Conservation (phyloP, 2,113 vertebrate species). For the Plotosus lineatus region DNA sequence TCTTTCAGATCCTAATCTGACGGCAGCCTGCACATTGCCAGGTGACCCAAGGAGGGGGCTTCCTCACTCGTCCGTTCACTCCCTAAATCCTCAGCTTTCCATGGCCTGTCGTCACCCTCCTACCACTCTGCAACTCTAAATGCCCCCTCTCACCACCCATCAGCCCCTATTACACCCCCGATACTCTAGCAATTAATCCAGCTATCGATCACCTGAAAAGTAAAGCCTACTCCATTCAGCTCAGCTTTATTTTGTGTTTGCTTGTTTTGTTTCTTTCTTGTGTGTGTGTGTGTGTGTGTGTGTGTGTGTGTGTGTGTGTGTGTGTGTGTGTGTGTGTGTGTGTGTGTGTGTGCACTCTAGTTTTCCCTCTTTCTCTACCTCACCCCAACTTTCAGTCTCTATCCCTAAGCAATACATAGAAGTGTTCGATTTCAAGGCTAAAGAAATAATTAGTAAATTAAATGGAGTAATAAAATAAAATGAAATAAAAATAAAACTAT, state of each 20-base stretch:
- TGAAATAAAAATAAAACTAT: neutral
- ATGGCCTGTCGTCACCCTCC: constrained; percentile 72
- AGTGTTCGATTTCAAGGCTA: neutral
- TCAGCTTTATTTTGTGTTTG: constrained; percentile 14
- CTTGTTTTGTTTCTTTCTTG: neutral
- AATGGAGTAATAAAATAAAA: neutral
- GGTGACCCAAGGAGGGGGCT: constrained; percentile 73
- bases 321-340: constrained; percentile 20
- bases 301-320: neutral
- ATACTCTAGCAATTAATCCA: constrained; percentile 75
- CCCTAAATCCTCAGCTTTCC: constrained; percentile 76
- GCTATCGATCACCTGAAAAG: constrained; percentile 73
- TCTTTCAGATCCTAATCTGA: constrained; percentile 84
- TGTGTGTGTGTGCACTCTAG: constrained; percentile 15
- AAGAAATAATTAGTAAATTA: neutral
- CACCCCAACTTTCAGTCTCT: neutral
- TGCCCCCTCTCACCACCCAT: constrained; percentile 59
- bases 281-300: constrained; percentile 6
- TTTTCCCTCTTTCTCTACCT: neutral
- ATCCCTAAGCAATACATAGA: neutral
- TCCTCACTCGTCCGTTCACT: constrained; percentile 59
- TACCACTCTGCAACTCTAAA: constrained; percentile 54
- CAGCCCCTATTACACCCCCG: constrained; percentile 50
- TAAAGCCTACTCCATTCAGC: constrained; percentile 32
- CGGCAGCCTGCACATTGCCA: constrained; percentile 74